A percentile compares a stretch with the other conserved stretches of the same genome.
These are phyloP conservation scores for Diachrysia chrysitis DNA, from an alignment of 2,888 invertebrate genomes.

Conservation along the genomic window DNA sequence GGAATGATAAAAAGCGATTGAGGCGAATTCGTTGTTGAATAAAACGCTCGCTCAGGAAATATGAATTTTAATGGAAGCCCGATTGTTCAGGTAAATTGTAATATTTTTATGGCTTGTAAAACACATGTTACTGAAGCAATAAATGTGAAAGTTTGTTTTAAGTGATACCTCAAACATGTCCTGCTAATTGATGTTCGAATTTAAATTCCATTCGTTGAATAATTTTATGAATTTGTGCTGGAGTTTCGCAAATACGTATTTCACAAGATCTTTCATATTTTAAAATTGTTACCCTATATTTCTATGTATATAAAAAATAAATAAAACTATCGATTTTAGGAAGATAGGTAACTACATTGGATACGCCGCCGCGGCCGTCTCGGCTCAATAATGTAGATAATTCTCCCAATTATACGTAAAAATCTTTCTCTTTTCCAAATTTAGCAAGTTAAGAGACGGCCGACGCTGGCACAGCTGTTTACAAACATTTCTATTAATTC, in stretches of 20 bases:
- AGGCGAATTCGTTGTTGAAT: constrained; percentile 31
- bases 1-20: constrained; percentile 48
- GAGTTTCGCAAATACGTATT: too few species aligned
- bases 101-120: constrained; percentile 15
- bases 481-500: constrained; percentile 11
- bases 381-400: neutral
- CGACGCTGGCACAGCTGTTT: constrained; percentile 1
- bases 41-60: constrained; percentile 27
- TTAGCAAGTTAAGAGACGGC: too few species aligned
- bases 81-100: constrained; percentile 36
- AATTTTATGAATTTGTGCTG: too few species aligned
- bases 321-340: too few species aligned
- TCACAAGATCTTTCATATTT: too few species aligned
- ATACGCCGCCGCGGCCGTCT: too few species aligned
- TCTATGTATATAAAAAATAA: too few species aligned
- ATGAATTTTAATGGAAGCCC: constrained; percentile 21
- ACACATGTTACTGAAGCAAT: neutral
- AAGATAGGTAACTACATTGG: too few species aligned
- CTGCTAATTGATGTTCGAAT: neutral
- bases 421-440: neutral
- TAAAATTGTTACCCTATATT: too few species aligned
- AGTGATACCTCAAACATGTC: neutral
- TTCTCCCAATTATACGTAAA: neutral
- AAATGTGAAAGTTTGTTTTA: neutral
- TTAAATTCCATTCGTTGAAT: neutral